Conservation (phyloP, 2,888 invertebrate genomes). For the Nymphalis polychloros region DNA sequence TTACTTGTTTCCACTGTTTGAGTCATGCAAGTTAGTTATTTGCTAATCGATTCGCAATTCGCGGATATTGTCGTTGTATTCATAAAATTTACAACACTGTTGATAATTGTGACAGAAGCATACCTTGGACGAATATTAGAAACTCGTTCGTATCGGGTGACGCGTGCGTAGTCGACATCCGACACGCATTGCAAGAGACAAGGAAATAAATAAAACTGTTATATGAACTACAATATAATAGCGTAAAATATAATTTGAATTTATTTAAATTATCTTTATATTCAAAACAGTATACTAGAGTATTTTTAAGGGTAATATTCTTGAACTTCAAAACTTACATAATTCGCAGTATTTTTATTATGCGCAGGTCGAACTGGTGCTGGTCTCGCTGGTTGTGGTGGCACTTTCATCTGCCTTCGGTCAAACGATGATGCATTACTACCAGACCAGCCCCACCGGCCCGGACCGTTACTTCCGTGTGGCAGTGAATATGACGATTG, state of each 20-base stretch:
- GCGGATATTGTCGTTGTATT: conserved; percentile 14
- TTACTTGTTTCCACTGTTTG: conserved; percentile 33
- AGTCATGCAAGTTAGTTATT: conserved; percentile 34
- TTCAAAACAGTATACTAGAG: neutral
- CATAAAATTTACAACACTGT: conserved; percentile 21
- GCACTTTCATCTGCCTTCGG: conserved; percentile 72
- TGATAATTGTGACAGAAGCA: conserved; percentile 41
- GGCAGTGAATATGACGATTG: conserved; percentile 80
- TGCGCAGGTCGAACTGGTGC: conserved; percentile 68
- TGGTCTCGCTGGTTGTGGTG: conserved; percentile 72
- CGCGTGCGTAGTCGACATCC: conserved; percentile 64
- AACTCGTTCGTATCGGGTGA: conserved; percentile 61
- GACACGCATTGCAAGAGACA: conserved; percentile 70
- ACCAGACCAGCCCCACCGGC: conserved; percentile 81
- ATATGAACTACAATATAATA: conserved; percentile 15
- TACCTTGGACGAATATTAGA: conserved; percentile 47
- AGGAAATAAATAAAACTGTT: conserved; percentile 66
- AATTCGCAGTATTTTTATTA: conserved; percentile 61
- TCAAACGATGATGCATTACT: conserved; percentile 78
- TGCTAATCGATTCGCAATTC: conserved; percentile 18
- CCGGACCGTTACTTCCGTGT: conserved; percentile 79
- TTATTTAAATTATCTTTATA: neutral
- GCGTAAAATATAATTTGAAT: neutral
- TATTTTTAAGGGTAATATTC: too few species aligned
- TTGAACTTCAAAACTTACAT: conserved; percentile 58